Evolutionary conservation across 2,797 vertebrate genomes (phyloP), one percentile per base, ranked within the genome.

Genomic region (Sparidentex hasta): DNA sequence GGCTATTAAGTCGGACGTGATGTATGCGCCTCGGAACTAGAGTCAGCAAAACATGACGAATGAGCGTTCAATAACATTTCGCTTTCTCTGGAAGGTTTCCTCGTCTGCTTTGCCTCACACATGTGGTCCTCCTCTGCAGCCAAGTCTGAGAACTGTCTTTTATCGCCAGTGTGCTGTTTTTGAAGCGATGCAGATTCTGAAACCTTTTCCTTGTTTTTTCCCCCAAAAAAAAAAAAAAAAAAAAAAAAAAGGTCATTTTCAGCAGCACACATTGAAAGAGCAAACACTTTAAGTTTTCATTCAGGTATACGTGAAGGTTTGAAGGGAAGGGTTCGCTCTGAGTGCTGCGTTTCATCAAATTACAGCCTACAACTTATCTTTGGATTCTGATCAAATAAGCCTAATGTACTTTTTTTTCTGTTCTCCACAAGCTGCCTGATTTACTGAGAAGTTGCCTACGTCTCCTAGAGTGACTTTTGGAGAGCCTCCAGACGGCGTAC

Each of bases 21-120:
- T 76, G 63, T 76, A 50, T 82, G 70, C 72, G 83, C 78, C 77
- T 78, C 73, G 51, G 71, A 73, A 72, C 84, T 59, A 8, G 78
- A 84, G 43, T 85, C 85, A 87, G 88, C 69, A 81, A 84, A 89
- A 78, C 70, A 69, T 52, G 86, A 90, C 83, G 78, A 90, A 91
- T 68, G 85, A 81, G 68, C 65, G 4, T 76, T 81, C 59, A 17
- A 51, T 74, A 85, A 73, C 65, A 59, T 79, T 88, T 85, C 57
- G 56, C 62, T 25, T 80, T 77, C 85, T 78, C 78, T 14, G 54
- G 59, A 81, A 82, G 18, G 52, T 74, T 82, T 54, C 46, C 25
- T 33, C 14, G 76, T 65, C 84, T 75, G 43, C 71, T 67, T 59
- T 66, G 43, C 52, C 63, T 66, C 62, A 84, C 74, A 82, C n/a